Evolutionary conservation across 2,888 invertebrate genomes (phyloP), one percentile per base, ranked within the genome.

Genomic region (Hermaeophaga mercurialis): DNA sequence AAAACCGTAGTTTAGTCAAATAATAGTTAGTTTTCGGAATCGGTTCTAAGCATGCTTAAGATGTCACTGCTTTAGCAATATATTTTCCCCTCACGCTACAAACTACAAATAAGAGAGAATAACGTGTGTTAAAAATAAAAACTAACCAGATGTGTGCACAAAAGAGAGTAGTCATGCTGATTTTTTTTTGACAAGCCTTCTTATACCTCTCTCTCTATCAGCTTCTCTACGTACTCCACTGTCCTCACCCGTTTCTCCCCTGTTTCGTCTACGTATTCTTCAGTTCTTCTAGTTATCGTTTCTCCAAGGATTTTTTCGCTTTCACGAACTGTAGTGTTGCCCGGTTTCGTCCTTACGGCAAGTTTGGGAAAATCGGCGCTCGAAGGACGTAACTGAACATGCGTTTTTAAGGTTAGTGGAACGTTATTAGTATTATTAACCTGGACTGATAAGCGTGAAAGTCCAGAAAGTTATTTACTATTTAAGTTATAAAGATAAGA

Each of bases 181-280:
- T 61, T 65, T 61, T n/a, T n/a, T 65, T 59, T 55, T 43, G 45
- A 54, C 54, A 58, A 58, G 53, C 59, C 60, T 55, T 56, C 61
- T 61, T 75, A 75, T 92, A 94, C 94, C 94, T 94, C 94, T 85
- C 90, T 92, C 82, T 94, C 94, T 83, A 94, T 92, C 81, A 92
- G 87, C 85, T 93, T 94, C 85, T 94, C 94, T 81, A 93, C 90
- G 84, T 92, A 92, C 84, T 94, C 92, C 80, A 94, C 87, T 72
- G 94, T 94, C 81, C 93, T 86, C 77, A 94, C 88, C 81, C 88
- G 88, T 79, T 86, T 87, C 79, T 90, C 89, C 73, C 93, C 93
- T 70, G 91, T 91, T 71, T 92, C 92, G 80, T 93, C 92, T 72
- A 90, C 79, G 80, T 88, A 91, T 81, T 93, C 93, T 82, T 94